Percentiles rank a stretch among this genome's conserved stretches.
These are phyloP conservation scores for Podotricha telesiphe DNA, from an alignment of 2,888 invertebrate species.

Conservation along the genomic window DNA sequence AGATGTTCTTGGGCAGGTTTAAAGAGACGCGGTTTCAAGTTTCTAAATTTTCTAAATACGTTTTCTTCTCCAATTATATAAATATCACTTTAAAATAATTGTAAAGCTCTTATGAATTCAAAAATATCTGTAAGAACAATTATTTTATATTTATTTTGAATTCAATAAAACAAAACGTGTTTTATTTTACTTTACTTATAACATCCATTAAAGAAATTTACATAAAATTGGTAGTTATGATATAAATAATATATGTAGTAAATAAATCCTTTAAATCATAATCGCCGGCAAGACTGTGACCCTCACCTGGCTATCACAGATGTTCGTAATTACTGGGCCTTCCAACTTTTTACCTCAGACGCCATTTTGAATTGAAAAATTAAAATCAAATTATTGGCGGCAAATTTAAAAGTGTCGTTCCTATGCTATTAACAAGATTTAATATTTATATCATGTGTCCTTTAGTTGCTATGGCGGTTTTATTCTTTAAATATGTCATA, in stretches of 20 bases:
- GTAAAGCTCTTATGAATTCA: too few species aligned
- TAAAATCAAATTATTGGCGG: conserved; percentile 34
- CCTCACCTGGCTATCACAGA: conserved; percentile 37
- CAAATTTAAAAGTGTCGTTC: conserved; percentile 6
- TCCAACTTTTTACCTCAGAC: conserved; percentile 31
- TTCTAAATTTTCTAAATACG: too few species aligned
- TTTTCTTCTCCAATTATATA: too few species aligned
- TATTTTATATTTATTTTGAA: too few species aligned
- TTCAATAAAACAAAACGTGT: too few species aligned
- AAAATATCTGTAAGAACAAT: too few species aligned
- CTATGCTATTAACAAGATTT: not conserved
- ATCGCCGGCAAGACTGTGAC: conserved; percentile 22
- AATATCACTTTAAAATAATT: too few species aligned
- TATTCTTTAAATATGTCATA: not conserved
- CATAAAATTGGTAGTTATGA: not conserved
- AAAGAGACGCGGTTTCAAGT: too few species aligned
- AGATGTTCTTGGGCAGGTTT: too few species aligned
- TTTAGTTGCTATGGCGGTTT: not conserved
- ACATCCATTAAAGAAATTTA: conserved; percentile 5
- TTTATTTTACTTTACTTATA: too few species aligned
- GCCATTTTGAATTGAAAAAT: conserved; percentile 30
- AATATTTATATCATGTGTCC: not conserved
- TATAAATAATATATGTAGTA: not conserved
- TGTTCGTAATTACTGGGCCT: conserved; percentile 30
- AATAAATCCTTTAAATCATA: conserved; percentile 29